Base-by-base conservation (phyloP, 1,140 invertebrate genomes). In the Yoshiicerus persimilis region DNA sequence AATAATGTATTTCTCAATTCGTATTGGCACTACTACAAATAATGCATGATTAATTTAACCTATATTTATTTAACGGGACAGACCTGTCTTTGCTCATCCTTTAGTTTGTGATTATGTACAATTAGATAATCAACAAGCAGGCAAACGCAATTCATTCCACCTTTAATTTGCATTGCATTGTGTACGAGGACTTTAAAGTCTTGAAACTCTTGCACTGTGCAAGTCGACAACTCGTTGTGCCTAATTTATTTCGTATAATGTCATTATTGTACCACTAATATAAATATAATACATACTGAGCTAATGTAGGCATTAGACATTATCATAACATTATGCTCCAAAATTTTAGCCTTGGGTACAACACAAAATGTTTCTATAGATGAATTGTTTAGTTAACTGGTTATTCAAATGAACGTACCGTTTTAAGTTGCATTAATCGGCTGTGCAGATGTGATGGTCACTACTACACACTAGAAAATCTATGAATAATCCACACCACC, bases 11-110 rank as follows among this genome's bases (percentile, higher is more conserved):
- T 36, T 34, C 75, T n/a, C n/a, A 56, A 56, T 56, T 56, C n/a
- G 47, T 56, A 56, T 56, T 56, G 47, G 47, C 47, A 56, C 47
- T 56, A n/a, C 47, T 56, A n/a, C 20, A 56, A 56, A 56, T 56
- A 56, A n/a, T 56, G 47, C 30, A 32, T 80, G 75, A 80, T 80
- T 80, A 80, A 80, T 80, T 80, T 80, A 80, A 80, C 75, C 75
- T 80, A 80, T n/a, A 80, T 80, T 36, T 80, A 34, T 80, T 70
- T 70, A 70, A 38, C 75, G 75, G 75, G 75, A 80, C 34, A 80
- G 30, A 80, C 75, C 75, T 80, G 75, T 80, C 75, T 34, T 70
- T 5, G 20, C 23, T 10, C 1, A 70, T 25, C 64, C 25, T n/a
- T 8, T 23, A 38, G 5, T 80, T 30, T 77, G 20, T 36, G 34